Conservation (phyloP, 2,113 vertebrate species). For the Lates calcarifer region DNA sequence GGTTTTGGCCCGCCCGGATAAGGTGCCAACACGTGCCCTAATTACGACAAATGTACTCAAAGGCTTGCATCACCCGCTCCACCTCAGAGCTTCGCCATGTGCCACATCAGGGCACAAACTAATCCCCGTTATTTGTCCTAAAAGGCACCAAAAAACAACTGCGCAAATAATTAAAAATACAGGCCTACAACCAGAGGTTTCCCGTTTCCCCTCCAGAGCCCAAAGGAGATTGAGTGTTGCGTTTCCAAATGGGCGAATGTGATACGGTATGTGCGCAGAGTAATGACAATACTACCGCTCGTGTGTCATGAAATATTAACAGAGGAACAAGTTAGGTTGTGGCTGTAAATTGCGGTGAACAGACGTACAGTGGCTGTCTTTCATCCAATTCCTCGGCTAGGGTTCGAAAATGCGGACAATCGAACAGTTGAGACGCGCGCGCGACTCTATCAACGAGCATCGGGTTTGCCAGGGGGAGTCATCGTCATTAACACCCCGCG, state of each 20-base stretch:
- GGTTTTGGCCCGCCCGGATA: conserved; percentile 8
- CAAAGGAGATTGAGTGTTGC: conserved; percentile 76
- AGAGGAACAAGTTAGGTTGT: conserved; percentile 80
- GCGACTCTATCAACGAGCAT: neutral
- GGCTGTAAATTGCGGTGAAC: conserved; percentile 71
- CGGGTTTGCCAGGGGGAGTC: conserved; percentile 10
- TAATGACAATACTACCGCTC: conserved; percentile 81
- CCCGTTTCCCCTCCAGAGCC: conserved; percentile 78
- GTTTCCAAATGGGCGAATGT: conserved; percentile 82
- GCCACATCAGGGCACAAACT: conserved; percentile 29
- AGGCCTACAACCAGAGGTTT: conserved; percentile 74
- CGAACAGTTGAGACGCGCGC: conserved; percentile 10
- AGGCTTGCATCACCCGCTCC: conserved; percentile 39
- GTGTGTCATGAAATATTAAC: conserved; percentile 86
- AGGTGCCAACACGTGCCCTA: conserved; percentile 44
- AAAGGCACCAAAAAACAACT: conserved; percentile 57
- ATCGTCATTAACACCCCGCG: neutral
- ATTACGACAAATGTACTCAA: conserved; percentile 53
- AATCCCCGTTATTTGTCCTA: conserved; percentile 65
- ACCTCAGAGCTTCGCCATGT: conserved; percentile 52
- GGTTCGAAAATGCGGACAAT: conserved; percentile 9
- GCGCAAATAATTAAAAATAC: conserved; percentile 77
- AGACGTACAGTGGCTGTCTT: conserved; percentile 34
- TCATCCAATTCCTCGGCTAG: conserved; percentile 17
- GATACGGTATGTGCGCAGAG: conserved; percentile 80